Evolutionary conservation across 1,140 invertebrate species (phyloP).

Genomic region (Agrypnia vestita): DNA sequence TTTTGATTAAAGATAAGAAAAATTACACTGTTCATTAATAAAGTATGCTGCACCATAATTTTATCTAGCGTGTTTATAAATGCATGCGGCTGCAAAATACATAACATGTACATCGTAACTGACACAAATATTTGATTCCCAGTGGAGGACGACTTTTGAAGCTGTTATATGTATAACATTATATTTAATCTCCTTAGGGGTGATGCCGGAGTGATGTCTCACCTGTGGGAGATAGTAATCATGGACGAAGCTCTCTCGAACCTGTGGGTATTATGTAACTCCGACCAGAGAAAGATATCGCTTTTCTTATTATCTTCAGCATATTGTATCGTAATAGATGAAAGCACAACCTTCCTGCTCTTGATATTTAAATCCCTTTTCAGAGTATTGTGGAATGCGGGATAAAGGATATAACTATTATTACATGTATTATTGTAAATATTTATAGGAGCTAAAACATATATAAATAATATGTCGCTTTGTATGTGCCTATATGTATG

Average conservation of each 20-base stretch:
- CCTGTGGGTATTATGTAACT: constrained; percentile 72
- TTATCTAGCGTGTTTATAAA: too few relatives aligned
- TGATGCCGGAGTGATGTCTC: constrained; percentile 92
- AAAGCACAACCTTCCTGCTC: constrained; percentile 19
- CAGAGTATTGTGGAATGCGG: constrained; percentile 43
- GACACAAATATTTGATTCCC: background rate
- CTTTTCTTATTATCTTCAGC: constrained; percentile 11
- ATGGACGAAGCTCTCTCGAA: constrained; percentile 76
- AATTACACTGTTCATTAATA: too few relatives aligned
- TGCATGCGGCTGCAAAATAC: too few relatives aligned
- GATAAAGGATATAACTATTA: background rate
- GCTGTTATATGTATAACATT: constrained; percentile 9
- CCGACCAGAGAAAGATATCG: constrained; percentile 12
- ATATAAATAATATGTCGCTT: too few relatives aligned
- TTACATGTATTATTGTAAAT: constrained; percentile 1
- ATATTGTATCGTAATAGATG: constrained; percentile 35
- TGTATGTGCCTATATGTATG: constrained; percentile 14
- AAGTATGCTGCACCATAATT: too few relatives aligned
- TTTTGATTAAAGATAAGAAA: too few relatives aligned
- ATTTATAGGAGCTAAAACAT: too few relatives aligned
- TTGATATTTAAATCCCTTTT: constrained; percentile 27
- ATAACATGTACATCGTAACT: too few relatives aligned
- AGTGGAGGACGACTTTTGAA: background rate
- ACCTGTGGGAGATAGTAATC: constrained; percentile 90
- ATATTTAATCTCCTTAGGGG: constrained; percentile 78